These are phyloP conservation scores for Nomada fabriciana DNA, from an alignment of 2,888 invertebrate genomes.

Conservation along the genomic window DNA sequence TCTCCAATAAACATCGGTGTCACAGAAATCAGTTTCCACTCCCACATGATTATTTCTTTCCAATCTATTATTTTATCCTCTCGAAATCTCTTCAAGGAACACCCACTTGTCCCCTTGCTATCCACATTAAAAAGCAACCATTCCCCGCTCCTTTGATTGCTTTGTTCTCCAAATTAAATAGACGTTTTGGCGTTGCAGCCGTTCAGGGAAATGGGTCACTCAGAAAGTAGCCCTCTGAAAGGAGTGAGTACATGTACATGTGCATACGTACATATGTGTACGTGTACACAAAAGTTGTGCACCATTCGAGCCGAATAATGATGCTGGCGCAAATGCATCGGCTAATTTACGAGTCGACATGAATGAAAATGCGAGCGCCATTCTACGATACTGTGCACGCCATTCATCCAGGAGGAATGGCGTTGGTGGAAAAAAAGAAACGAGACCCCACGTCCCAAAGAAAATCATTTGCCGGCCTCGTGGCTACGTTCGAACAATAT, in stretches of 20 bases:
- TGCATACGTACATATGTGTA: neutral
- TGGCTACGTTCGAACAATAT: conserved; percentile 13
- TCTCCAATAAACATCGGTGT: neutral
- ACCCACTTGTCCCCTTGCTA: too few species aligned
- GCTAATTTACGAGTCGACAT: conserved; percentile 13
- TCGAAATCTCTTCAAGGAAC: neutral
- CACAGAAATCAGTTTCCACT: neutral
- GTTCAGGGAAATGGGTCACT: neutral
- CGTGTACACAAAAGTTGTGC: neutral
- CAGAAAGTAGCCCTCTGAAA: conserved; percentile 1
- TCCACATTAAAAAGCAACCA: too few species aligned
- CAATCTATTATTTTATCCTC: neutral
- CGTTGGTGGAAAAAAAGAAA: neutral
- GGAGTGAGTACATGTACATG: neutral
- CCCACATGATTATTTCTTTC: neutral
- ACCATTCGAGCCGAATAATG: conserved; percentile 18
- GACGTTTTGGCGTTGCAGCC: neutral
- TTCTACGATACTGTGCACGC: neutral
- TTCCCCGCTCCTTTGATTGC: neutral
- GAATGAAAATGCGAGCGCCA: conserved; percentile 5
- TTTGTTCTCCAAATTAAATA: conserved; percentile 20
- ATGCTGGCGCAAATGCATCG: conserved; percentile 1
- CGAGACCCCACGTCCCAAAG: neutral
- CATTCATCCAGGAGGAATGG: conserved; percentile 7
- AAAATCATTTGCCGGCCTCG: conserved; percentile 11